Evolutionary conservation across 2,888 invertebrate species (phyloP).

Genomic region (Agrotis puta): DNA sequence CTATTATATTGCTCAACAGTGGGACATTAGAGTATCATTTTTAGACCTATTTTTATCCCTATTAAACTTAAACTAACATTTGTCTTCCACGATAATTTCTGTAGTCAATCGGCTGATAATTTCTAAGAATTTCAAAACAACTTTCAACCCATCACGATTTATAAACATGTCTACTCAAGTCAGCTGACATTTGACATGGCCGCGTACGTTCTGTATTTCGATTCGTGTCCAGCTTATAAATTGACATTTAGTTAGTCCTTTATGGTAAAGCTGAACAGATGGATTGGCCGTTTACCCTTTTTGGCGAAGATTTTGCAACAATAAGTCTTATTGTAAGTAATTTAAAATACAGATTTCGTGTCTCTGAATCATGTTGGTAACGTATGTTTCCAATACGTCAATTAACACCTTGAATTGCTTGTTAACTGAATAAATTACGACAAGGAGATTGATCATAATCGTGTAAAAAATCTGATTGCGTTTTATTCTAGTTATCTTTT

Average conservation of each 20-base stretch:
- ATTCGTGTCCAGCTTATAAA: constrained; percentile 61
- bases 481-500: constrained; percentile 5
- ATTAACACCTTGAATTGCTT: constrained; percentile 24
- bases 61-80: constrained; percentile 27
- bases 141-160: constrained; percentile 53
- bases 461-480: constrained; percentile 11
- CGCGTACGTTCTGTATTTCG: constrained; percentile 49
- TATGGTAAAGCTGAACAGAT: constrained; percentile 61
- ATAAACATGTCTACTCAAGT: constrained; percentile 37
- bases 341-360: constrained; percentile 12
- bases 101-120: constrained; percentile 20
- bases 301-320: constrained; percentile 57
- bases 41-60: too few species aligned
- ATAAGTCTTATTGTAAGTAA: constrained; percentile 41
- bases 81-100: constrained; percentile 9
- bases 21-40: too few species aligned
- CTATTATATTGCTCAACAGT: too few species aligned
- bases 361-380: constrained; percentile 10
- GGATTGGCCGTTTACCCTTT: constrained; percentile 56
- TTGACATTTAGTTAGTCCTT: constrained; percentile 74
- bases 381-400: constrained; percentile 9
- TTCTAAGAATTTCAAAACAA: constrained; percentile 38
- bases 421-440: constrained; percentile 5
- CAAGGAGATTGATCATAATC: constrained; percentile 11
- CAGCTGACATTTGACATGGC: constrained; percentile 63